Percentiles rank a stretch among this genome's conserved stretches.
These are phyloP conservation scores for Irena cyanogastra DNA, from an alignment of 2,113 vertebrate species.

Conservation along the genomic window DNA sequence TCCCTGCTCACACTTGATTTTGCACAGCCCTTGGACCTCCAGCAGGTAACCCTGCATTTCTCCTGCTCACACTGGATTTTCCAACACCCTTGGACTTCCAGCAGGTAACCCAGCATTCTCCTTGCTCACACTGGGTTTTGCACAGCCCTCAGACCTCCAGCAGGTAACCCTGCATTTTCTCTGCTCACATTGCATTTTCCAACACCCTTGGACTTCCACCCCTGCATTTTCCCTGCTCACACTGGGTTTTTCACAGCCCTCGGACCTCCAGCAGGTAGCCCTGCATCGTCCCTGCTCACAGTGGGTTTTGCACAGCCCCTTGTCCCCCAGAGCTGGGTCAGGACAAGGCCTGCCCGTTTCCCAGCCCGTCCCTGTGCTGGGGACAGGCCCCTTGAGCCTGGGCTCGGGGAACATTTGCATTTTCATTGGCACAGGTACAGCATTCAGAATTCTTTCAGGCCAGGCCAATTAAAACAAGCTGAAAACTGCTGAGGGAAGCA, in stretches of 20 bases:
- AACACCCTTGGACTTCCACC: too few relatives aligned
- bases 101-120: neutral
- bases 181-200: rapidly evolving
- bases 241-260: neutral
- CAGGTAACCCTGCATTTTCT: neutral
- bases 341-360: neutral
- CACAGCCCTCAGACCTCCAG: neutral
- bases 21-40: neutral
- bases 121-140: neutral
- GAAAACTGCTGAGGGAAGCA: slow-evolving; percentile 70
- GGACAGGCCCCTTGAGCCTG: neutral
- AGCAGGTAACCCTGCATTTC: rapidly evolving
- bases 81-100: neutral
- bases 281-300: neutral
- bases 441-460: slow-evolving; percentile 74
- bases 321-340: neutral
- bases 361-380: neutral
- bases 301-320: neutral
- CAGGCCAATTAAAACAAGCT: slow-evolving; percentile 78
- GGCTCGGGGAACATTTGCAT: slow-evolving; percentile 58
- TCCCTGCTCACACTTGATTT: neutral
- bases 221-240: too few relatives aligned
- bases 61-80: rapidly evolving
- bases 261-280: neutral
- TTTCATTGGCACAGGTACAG: slow-evolving; percentile 76